Base-by-base conservation (phyloP, 2,113 vertebrate genomes). In the Hippocampus barbouri region DNA sequence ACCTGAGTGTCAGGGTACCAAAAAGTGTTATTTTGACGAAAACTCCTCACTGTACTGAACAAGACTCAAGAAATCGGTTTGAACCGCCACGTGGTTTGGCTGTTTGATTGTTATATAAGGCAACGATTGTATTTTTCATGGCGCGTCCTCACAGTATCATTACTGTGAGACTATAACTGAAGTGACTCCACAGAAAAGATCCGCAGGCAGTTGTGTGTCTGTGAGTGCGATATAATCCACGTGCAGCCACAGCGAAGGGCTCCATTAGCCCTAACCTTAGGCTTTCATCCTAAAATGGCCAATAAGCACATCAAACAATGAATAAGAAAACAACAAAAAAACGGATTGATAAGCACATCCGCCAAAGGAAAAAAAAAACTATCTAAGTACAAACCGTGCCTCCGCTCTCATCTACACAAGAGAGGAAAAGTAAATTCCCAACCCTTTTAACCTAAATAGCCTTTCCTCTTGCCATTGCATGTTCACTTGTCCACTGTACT, bases 371-470 rank as follows among this genome's bases (percentile, higher is more conserved):
- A 66, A 71, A 77, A 83, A 74, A 83, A 73, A 71, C 73, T 69
- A 84, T 77, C 79, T 81, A 83, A 85, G 83, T 85, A 77, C 78
- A 83, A 90, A 90, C 74, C 80, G 70, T 70, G 81, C 61, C 75
- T 75, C 51, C 67, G 34, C 47, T 71, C 64, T 77, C 70, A 77
- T 73, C 77, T 74, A 65, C 68, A 70, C 59, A 66, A 60, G 80
- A 76, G 34, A 56, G 68, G 34, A 7, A 85, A 73, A 73, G 66
- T 72, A 75, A 84, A 77, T 79, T 75, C 80, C 83, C 72, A 74
- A 87, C 82, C 89, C 85, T 91, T 92, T 91, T 90, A 91, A 91
- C 90, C 90, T 88, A 89, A 90, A 90, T 84, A 82, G 85, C 85
- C 86, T 87, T 90, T 88, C 86, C 89, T 90, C 87, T 87, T 91